Base-by-base conservation (phyloP, 1,140 invertebrate genomes). In the Caenorhabditis latens region DNA sequence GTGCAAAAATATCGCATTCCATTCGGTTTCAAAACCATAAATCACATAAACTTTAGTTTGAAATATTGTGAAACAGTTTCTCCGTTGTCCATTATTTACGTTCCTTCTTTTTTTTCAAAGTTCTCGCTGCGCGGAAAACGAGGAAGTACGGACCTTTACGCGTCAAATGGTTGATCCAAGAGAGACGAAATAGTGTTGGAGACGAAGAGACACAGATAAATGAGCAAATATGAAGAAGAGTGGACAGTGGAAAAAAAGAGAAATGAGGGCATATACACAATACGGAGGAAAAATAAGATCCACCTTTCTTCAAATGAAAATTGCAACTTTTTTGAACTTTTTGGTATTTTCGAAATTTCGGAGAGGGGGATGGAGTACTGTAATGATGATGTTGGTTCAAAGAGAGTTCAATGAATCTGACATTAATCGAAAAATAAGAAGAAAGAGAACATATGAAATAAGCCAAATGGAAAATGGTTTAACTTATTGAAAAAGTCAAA, bases 81-180 rank as follows among this genome's bases (percentile, higher is more conserved):
- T n/a, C 19, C 67, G 6, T 42, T 50, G 71, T 79, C 71, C 71
- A 79, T 79, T 79, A 79, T 79, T 79, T 79, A 79, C 71, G 71
- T 50, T 79, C 71, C 71, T 79, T 50, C 71, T 50, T 79, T 46
- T 40, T 79, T 79, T 79, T 24, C n/a, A 79, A 42, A 48, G 71
- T 50, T 50, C 43, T 13, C 71, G 71, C 6, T 79, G 19, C n/a
- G 43, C 71, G 71, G 71, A 79, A 71, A 50, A 79, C 71, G 71
- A 79, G 71, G 71, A 79, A 79, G 71, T 79, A 79, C 71, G 71
- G 71, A 79, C 71, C 71, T 50, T 79, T 79, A 79, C 71, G 71
- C 71, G 71, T 79, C 71, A 79, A 79, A 79, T 50, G n/a, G 71
- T n/a, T 71, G 40, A 43, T 43, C 42, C 46, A n/a, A 24, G 24